phyloP scores from a whole-genome alignment of 1,140 invertebrate species.

The Diplogasteroides magnus region DNA sequence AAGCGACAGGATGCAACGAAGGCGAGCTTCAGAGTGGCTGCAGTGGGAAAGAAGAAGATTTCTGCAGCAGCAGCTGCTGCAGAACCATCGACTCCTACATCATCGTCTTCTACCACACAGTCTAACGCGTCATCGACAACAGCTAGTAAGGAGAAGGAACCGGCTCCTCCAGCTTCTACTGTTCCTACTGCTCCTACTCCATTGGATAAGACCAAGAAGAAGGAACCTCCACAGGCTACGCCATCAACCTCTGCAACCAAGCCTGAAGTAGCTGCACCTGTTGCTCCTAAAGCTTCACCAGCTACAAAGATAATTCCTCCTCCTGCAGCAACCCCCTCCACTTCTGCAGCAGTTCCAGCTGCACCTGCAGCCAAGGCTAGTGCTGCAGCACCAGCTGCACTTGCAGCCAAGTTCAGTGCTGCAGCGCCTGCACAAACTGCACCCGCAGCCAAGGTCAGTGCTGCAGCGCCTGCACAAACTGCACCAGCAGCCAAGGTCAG shows the following conservation, averaged over 20 bases:
- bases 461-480: background rate
- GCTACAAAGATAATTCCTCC: no score
- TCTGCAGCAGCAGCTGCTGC: background rate
- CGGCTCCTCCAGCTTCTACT: no score
- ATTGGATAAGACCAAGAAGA: no score
- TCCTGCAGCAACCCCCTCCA: no score
- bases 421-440: background rate
- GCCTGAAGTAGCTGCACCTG: no score
- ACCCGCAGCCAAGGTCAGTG: background rate
- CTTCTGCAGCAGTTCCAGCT: no score
- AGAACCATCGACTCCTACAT: background rate
- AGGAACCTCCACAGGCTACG: no score
- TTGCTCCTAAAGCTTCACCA: no score
- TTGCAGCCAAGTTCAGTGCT: background rate
- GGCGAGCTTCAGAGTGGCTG: slow-evolving; percentile 6
- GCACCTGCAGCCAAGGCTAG: no score
- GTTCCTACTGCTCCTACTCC: no score
- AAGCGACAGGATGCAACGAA: slow-evolving; percentile 12
- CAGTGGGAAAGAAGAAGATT: background rate
- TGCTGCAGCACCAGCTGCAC: background rate
- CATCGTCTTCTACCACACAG: slow-evolving; percentile 5
- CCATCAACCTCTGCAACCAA: no score
- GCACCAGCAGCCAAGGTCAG: slow-evolving; percentile 1
- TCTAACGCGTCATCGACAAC: background rate
- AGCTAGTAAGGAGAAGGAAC: slow-evolving; percentile 1